Evolutionary conservation across 2,797 vertebrate species (phyloP), one percentile per base, ranked within the genome.

Genomic region (Esox masquinongy): DNA sequence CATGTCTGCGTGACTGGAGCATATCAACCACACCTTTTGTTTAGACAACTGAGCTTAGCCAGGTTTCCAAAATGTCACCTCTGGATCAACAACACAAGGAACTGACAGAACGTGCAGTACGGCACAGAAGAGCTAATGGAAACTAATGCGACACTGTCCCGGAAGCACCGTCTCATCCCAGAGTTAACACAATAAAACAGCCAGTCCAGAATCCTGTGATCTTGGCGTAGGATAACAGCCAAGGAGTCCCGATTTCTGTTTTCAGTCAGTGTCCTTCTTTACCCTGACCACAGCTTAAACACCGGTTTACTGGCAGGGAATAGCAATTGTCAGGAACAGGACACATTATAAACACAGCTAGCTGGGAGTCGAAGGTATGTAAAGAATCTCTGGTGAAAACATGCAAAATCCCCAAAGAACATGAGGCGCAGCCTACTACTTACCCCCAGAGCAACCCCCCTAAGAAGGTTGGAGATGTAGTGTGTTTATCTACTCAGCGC

Each of bases 401-500:
- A 66, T 66, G 26, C 29, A 66, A 66, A 66, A 34, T 29, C 15
- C 24, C 5, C 0, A 8, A 36, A 34, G 15, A 31, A 66, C 8
- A 22, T 34, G 63, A 34, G 64, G 7, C 15, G 4, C 15, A 34
- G 31, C 5, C 15, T 19, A 50, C 43, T 24, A 43, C 68, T 24
- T 16, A 47, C 68, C 39, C 22, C 0, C 14, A 50, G 43, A 6
- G 34, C n/a, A n/a, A 68, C 67, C 36, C 36, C 12, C 17, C 67
- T 0, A 34, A 36, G 66, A 68, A n/a, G 19, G 36, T 43, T 5
- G 31, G 9, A 59, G 56, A n/a, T 22, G 31, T 19, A 22, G 36
- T 68, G 17, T 36, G 67, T 68, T 83, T 51, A 80, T 77, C 79
- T 82, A 77, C 39, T 43, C 67, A 68, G 67, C 14, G 17, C 19